Base-by-base conservation (phyloP, 2,888 invertebrate species). In the Ophraella communa region DNA sequence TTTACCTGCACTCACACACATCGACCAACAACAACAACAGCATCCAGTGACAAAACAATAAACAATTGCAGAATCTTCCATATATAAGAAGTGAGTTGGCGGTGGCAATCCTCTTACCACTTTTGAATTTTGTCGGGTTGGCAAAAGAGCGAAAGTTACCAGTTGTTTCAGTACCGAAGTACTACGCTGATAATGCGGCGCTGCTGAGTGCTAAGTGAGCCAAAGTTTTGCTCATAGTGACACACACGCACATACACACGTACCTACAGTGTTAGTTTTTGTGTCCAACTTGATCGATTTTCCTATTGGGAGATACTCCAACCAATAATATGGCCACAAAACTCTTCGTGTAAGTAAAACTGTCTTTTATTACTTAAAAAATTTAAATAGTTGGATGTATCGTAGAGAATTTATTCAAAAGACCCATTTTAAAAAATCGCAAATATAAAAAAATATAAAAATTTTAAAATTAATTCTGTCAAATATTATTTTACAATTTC, bases 81-180 rank as follows among this genome's bases (percentile, higher is more conserved):
- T 61, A 67, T 77, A 77, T 77, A 77, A 74, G 76, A 77, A 75
- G 68, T 70, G 65, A 70, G 69, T 69, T 65, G 71, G 71, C 70
- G 68, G 71, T 73, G 71, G 71, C 67, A 71, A 73, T 74, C 74
- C 70, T 75, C 73, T 76, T 76, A 76, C 74, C 74, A 69, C 73
- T 47, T 58, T 57, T 61, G 60, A 61, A 53, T 24, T 57, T 57
- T 58, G 58, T 65, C 53, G 57, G 71, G n/a, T 68, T 69, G 71
- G 67, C 71, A 71, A 59, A 65, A 67, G 64, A 71, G 71, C 74
- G 73, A 74, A 74, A 74, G 74, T 74, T 71, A 68, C 70, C 60
- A 54, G 60, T 45, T 45, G 52, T 55, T 55, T 49, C 54, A 35
- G 51, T 55, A 47, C 56, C 49, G 33, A 18, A 45, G 64, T 55